Conservation (phyloP, 1,140 invertebrate genomes). For the Drosophila tropicalis region DNA sequence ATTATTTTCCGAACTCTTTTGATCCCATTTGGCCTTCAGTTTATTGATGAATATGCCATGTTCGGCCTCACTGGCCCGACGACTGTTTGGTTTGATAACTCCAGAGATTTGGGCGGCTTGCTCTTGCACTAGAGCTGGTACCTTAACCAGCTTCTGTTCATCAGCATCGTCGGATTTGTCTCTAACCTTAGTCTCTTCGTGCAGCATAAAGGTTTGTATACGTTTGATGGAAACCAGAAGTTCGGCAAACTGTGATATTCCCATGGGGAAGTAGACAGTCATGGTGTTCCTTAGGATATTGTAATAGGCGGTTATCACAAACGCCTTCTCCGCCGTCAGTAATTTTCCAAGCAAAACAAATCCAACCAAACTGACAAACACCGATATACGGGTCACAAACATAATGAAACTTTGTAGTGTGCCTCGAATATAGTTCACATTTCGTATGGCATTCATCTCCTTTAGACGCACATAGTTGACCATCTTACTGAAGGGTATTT, state of each 20-base stretch:
- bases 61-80: conserved; percentile 56
- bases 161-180: conserved; percentile 69
- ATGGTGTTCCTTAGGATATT: conserved; percentile 89
- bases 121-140: conserved; percentile 43
- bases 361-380: conserved; percentile 90
- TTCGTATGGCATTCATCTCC: conserved; percentile 86
- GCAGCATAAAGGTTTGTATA: conserved; percentile 88
- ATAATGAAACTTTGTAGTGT: conserved; percentile 90
- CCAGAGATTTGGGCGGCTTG: conserved; percentile 46
- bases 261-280: conserved; percentile 89
- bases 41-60: conserved; percentile 62
- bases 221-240: conserved; percentile 87
- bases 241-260: conserved; percentile 88
- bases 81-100: conserved; percentile 57
- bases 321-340: conserved; percentile 88
- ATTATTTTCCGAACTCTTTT: conserved; percentile 80
- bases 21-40: conserved; percentile 77
- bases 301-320: conserved; percentile 89
- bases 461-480: conserved; percentile 85
- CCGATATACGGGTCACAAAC: conserved; percentile 89
- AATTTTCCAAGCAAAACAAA: conserved; percentile 88
- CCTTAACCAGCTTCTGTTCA: conserved; percentile 56
- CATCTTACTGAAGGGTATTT: conserved; percentile 89
- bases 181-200: conserved; percentile 86
- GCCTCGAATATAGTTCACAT: conserved; percentile 88